Conservation (phyloP, 2,113 vertebrate species). For the Holacanthus passer region DNA sequence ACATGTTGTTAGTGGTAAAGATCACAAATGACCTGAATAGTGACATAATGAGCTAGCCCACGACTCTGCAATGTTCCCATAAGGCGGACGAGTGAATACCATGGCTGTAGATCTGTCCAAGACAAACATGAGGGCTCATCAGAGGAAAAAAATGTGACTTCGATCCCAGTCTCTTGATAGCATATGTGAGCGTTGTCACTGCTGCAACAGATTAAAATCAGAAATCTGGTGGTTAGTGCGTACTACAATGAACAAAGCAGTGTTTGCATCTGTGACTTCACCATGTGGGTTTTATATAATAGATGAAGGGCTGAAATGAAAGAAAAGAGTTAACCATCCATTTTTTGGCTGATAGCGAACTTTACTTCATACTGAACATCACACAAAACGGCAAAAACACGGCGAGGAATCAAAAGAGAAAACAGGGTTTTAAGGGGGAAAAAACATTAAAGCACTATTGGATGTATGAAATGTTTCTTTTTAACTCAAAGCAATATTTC, state of each 20-base stretch:
- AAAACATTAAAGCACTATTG: neutral
- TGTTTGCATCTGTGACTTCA: conserved; percentile 15
- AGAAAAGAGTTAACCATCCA: too few relatives aligned
- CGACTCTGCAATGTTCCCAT: neutral
- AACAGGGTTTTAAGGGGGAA: neutral
- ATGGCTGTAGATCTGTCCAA: neutral
- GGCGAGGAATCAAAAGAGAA: neutral
- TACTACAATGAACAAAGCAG: conserved; percentile 14
- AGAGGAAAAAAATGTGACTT: conserved; percentile 12
- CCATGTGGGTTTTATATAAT: conserved; percentile 31
- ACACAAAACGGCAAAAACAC: neutral
- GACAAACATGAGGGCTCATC: conserved; percentile 33
- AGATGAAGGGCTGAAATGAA: neutral
- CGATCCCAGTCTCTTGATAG: conserved; percentile 16
- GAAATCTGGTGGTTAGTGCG: neutral
- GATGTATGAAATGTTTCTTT: neutral
- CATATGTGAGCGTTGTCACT: conserved; percentile 13
- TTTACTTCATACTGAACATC: neutral
- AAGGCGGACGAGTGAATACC: neutral
- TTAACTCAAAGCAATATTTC: neutral
- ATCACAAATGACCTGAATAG: conserved; percentile 14
- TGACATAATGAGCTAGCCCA: conserved; percentile 16
- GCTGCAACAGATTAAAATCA: conserved; percentile 26
- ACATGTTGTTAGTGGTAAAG: neutral
- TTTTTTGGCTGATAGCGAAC: neutral